Conservation (phyloP, 2,113 vertebrate genomes). For the Psammodynastes pulverulentus region DNA sequence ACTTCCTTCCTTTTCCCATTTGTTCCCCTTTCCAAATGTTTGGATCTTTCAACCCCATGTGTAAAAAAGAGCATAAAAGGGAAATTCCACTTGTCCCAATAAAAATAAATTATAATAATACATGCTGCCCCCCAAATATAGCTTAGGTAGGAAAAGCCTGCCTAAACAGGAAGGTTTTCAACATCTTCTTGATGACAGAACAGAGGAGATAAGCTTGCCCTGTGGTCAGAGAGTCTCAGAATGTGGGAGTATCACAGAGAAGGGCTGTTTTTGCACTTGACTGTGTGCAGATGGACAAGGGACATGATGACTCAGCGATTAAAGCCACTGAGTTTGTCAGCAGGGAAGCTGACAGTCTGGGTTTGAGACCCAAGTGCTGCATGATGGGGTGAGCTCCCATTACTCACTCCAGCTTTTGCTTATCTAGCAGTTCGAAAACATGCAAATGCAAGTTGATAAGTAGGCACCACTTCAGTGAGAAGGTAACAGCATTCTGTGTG, state of each 20-base stretch:
- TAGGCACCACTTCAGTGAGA: not conserved
- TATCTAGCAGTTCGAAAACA: not conserved
- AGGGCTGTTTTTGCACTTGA: not conserved
- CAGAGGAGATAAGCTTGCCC: not conserved
- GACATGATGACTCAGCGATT: not conserved
- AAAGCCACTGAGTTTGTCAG: not conserved
- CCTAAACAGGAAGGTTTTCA: not conserved
- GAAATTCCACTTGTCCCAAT: not conserved
- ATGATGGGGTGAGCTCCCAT: not conserved
- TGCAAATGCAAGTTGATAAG: not conserved
- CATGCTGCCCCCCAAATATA: not conserved
- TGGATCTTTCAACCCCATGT: not conserved
- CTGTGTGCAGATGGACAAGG: not conserved
- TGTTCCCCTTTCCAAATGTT: not conserved
- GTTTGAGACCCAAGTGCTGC: not conserved
- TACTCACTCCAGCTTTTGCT: not conserved
- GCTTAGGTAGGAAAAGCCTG: not conserved
- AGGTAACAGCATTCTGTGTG: not conserved
- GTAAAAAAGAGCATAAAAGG: not conserved
- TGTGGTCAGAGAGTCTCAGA: not conserved
- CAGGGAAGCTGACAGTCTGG: not conserved
- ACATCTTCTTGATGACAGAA: not conserved
- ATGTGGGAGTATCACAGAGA: not conserved
- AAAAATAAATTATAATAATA: not conserved
- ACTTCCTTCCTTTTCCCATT: not conserved